These are phyloP conservation scores for Zaprionus nigranus DNA, from an alignment of 1,140 invertebrate genomes.

Conservation along the genomic window DNA sequence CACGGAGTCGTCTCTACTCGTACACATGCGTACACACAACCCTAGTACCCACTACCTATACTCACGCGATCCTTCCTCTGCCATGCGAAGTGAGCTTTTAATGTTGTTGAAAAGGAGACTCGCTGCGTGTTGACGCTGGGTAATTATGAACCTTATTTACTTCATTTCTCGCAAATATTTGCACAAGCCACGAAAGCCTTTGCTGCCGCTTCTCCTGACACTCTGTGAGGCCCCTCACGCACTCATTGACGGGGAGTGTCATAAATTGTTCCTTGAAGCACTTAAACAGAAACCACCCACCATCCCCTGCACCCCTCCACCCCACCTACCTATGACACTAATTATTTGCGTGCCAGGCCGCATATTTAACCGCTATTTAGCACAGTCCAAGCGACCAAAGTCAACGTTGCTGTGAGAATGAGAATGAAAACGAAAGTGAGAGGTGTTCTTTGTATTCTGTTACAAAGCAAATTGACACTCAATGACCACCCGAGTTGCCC, in stretches of 20 bases:
- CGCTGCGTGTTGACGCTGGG: conserved; percentile 53
- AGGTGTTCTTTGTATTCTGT: conserved; percentile 48
- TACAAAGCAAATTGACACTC: conserved; percentile 75
- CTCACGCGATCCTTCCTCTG: conserved; percentile 12
- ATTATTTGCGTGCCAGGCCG: neutral
- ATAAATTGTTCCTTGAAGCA: conserved; percentile 28
- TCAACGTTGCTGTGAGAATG: conserved; percentile 15
- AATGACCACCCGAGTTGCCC: conserved; percentile 30
- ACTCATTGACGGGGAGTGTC: conserved; percentile 57
- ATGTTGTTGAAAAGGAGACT: conserved; percentile 7
- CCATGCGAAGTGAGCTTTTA: conserved; percentile 19
- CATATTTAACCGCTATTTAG: conserved; percentile 50
- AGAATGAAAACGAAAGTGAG: neutral
- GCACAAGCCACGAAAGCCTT: conserved; percentile 59
- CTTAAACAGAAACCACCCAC: neutral
- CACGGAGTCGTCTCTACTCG: too few relatives aligned
- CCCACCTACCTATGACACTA: neutral
- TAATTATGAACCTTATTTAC: conserved; percentile 76
- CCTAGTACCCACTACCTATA: neutral
- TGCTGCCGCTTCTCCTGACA: conserved; percentile 8
- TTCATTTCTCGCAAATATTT: conserved; percentile 71
- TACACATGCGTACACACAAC: neutral
- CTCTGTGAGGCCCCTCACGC: conserved; percentile 24
- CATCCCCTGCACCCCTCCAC: neutral
- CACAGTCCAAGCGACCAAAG: conserved; percentile 30